Conservation (phyloP, 1,140 invertebrate species). For the Leptopilina boulardi region DNA sequence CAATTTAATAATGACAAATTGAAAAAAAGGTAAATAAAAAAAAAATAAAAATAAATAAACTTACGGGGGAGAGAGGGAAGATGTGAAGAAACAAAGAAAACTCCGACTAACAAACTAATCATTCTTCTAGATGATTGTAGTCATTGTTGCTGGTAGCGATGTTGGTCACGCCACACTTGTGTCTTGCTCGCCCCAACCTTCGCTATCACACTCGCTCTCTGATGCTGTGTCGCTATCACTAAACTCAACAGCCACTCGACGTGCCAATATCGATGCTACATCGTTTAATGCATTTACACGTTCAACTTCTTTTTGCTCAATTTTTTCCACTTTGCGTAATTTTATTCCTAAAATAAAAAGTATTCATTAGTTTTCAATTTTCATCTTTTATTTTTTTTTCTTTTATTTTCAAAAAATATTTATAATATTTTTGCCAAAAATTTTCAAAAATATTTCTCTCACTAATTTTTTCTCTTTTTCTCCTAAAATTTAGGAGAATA, state of each 20-base stretch:
- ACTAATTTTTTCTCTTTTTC: too few species aligned
- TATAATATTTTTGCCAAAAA: too few species aligned
- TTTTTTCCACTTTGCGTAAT: conserved; percentile 94
- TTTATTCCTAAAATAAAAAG: conserved; percentile 85
- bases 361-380: background rate
- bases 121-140: conserved; percentile 65
- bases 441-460: too few species aligned
- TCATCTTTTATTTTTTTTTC: too few species aligned
- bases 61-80: background rate
- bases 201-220: conserved; percentile 83
- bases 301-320: conserved; percentile 87
- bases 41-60: background rate
- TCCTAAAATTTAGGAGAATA: too few species aligned
- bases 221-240: conserved; percentile 94
- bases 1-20: background rate
- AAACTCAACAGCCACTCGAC: conserved; percentile 95
- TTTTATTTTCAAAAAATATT: background rate
- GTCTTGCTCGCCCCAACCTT: conserved; percentile 83
- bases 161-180: conserved; percentile 77
- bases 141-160: conserved; percentile 58
- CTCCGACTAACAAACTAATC: conserved; percentile 18
- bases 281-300: conserved; percentile 88
- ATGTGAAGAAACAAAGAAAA: background rate
- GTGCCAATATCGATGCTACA: conserved; percentile 95
- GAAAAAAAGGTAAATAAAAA: background rate